phyloP scores from a whole-genome alignment of 2,888 invertebrate genomes.

The Sthenelais limicola region DNA sequence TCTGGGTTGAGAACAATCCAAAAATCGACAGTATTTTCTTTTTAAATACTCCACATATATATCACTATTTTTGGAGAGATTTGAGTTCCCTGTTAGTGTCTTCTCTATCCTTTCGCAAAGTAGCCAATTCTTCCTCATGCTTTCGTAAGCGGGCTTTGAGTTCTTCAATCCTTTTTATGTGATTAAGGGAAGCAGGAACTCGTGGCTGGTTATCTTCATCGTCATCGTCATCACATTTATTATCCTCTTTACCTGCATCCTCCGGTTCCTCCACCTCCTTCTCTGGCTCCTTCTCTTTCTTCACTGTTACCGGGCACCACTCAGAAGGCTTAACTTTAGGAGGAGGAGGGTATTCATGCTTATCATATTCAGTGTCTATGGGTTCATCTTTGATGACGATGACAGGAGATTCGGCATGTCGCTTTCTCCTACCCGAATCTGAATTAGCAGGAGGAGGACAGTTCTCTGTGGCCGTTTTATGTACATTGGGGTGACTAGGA shows the following conservation, averaged over 20 bases:
- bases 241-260: not conserved
- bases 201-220: too few species aligned
- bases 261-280: constrained; percentile 15
- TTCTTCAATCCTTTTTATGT: constrained; percentile 25
- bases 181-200: constrained; percentile 7
- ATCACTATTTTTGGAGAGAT: constrained; percentile 23
- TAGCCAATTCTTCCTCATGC: constrained; percentile 17
- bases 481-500: not conserved
- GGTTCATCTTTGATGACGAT: constrained; percentile 30
- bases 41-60: too few species aligned
- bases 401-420: too few species aligned
- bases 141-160: constrained; percentile 19
- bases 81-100: constrained; percentile 26
- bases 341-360: constrained; percentile 8
- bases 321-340: not conserved
- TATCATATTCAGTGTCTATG: constrained; percentile 8
- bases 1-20: too few species aligned
- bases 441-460: not conserved
- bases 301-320: too few species aligned
- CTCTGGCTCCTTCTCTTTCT: too few species aligned
- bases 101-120: constrained; percentile 6
- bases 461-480: not conserved
- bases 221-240: not conserved
- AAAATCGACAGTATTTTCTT: too few species aligned
- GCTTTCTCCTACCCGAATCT: too few species aligned